These are phyloP conservation scores for Eolophus roseicapilla DNA, from an alignment of 2,113 vertebrate species.

Conservation along the genomic window DNA sequence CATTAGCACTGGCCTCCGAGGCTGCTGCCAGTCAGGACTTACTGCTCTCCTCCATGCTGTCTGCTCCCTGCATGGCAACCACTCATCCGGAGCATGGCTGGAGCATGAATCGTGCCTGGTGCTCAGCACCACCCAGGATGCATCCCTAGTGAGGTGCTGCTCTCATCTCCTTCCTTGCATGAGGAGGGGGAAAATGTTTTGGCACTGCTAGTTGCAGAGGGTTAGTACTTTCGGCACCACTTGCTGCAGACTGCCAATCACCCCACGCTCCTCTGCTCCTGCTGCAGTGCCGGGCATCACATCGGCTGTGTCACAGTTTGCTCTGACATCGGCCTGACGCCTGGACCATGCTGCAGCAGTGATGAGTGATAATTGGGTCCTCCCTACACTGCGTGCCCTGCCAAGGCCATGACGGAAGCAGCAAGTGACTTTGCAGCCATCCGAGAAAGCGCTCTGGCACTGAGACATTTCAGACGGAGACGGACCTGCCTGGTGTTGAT, in stretches of 20 bases:
- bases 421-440: not conserved
- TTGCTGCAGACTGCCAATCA: not conserved
- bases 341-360: not conserved
- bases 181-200: not conserved
- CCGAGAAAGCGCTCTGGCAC: accelerated
- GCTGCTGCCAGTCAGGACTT: not conserved
- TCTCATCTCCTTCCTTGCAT: accelerated
- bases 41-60: not conserved
- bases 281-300: not conserved
- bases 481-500: not conserved
- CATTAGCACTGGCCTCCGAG: not conserved
- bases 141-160: not conserved
- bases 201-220: not conserved
- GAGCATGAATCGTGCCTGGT: not conserved
- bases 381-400: not conserved
- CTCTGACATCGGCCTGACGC: not conserved
- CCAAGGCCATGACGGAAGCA: not conserved
- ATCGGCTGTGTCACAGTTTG: not conserved
- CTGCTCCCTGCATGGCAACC: not conserved
- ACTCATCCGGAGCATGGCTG: not conserved
- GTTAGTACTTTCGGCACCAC: not conserved
- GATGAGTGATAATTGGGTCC: not conserved
- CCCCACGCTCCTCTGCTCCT: not conserved
- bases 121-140: not conserved
- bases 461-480: not conserved